Evolutionary conservation across 2,797 vertebrate species (phyloP), one percentile per base, ranked within the genome.

Genomic region (Avahi laniger): DNA sequence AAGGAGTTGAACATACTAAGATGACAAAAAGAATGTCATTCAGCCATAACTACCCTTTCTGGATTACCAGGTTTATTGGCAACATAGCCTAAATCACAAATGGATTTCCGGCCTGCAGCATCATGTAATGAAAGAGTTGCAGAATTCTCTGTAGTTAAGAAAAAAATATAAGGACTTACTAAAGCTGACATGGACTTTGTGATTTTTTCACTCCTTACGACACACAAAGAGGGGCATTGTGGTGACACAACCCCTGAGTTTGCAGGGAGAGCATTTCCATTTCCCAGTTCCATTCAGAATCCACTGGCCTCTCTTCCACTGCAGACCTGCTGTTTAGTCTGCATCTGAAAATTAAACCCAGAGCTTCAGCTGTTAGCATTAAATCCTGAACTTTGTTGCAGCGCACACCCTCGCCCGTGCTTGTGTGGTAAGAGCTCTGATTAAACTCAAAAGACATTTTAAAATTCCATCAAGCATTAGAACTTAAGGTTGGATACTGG

Each of bases 281-380:
- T 93, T 89, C 91, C 72, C 48, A 0, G 0, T 87, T 98, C 83
- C 95, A 88, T 88, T 97, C 91, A 54, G 92, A 93, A 97, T 92
- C 89, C 52, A 4, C 95, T 50, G 61, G 87, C 79, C 93, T 98
- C 89, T 97, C 95, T 97, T 97, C 97, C 4, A 2, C 94, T 95
- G 75, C 92, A 98, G 97, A 97, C 95, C 93, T 91, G 96, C 97
- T 98, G 97, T 98, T 98, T 98, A 98, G 97, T 98, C 98, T 98
- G 97, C 98, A 98, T 94, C 94, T 93, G 96, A 95, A 98, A 98
- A 98, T 98, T 97, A 98, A 98, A 98, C 94, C 96, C 97, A 97
- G 97, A 98, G 94, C 95, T 97, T 97, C 89, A 76, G 93, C 93
- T 96, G 93, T 97, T 83, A 52, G 38, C 92, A 79, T 97, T 97